phyloP scores from a whole-genome alignment of 2,888 invertebrate species.

The Thereva unica region DNA sequence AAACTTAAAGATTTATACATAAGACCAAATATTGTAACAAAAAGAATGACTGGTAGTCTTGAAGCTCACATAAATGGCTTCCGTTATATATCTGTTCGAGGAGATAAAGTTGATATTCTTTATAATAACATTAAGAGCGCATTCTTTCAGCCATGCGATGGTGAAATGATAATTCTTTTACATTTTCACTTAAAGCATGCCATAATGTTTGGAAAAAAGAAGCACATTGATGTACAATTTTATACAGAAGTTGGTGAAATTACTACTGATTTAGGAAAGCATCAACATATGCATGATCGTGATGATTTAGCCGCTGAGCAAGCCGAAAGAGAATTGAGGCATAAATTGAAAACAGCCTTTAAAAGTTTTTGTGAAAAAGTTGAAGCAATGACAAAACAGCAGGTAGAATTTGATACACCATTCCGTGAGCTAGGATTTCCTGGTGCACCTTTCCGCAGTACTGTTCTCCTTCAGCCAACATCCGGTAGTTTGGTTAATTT shows the following conservation, averaged over 20 bases:
- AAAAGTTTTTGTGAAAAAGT: constrained; percentile 98
- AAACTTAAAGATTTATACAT: constrained; percentile 97
- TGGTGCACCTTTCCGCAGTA: constrained; percentile 95
- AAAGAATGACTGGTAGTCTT: constrained; percentile 89
- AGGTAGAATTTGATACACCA: constrained; percentile 98
- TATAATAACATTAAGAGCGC: constrained; percentile 99
- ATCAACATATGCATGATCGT: constrained; percentile 99
- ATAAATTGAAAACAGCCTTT: constrained; percentile 96
- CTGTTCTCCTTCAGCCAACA: constrained; percentile 95
- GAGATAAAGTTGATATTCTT: constrained; percentile 98
- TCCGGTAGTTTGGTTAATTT: constrained; percentile 97
- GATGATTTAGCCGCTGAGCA: constrained; percentile 99
- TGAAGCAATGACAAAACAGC: constrained; percentile 92
- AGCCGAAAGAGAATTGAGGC: constrained; percentile 93
- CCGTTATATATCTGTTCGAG: constrained; percentile 97
- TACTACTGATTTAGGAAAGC: constrained; percentile 98
- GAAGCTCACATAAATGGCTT: constrained; percentile 97
- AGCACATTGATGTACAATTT: constrained; percentile 98
- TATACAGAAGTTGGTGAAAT: constrained; percentile 99
- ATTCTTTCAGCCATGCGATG: constrained; percentile 98
- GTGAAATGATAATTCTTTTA: constrained; percentile 98
- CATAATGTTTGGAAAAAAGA: constrained; percentile 99
- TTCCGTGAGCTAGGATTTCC: constrained; percentile 98
- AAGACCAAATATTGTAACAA: constrained; percentile 97
- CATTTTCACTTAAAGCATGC: constrained; percentile 99